phyloP scores from a whole-genome alignment of 2,113 vertebrate species.

The Eudorcas thomsonii region DNA sequence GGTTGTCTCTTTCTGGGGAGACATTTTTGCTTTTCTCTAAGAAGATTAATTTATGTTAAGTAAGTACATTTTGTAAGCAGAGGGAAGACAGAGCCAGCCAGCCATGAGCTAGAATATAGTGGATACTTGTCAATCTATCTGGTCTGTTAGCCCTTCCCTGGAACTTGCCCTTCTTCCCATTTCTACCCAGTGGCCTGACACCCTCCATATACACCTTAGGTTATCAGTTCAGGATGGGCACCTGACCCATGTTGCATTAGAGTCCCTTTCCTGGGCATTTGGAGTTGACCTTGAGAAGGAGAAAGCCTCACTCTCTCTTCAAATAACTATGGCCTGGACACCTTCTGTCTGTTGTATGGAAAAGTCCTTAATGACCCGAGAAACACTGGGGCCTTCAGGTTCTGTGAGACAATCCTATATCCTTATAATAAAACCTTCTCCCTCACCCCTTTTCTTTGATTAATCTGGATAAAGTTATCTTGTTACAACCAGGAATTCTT shows the following conservation, averaged over 20 bases:
- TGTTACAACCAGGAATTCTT: not conserved
- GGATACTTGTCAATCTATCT: not conserved
- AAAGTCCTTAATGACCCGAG: not conserved
- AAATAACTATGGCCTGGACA: not conserved
- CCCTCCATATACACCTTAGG: not conserved
- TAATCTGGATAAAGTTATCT: not conserved
- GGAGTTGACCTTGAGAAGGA: not conserved
- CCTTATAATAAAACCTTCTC: not conserved
- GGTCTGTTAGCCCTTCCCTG: not conserved
- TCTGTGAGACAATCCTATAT: not conserved
- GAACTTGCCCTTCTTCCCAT: not conserved
- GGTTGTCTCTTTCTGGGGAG: not conserved
- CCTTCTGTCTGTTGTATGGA: not conserved
- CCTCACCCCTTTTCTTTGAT: not conserved
- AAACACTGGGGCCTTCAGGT: not conserved
- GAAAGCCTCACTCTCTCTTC: not conserved
- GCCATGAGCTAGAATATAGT: not conserved
- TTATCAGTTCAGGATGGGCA: not conserved
- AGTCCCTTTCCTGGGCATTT: not conserved
- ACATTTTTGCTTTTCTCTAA: not conserved
- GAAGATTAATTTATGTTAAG: not conserved
- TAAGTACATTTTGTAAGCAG: not conserved
- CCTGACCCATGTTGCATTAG: not conserved
- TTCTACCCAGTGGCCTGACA: not conserved
- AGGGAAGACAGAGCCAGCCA: not conserved